phyloP scores from a whole-genome alignment of 2,113 vertebrate genomes.

The Myotis lucifugus region DNA sequence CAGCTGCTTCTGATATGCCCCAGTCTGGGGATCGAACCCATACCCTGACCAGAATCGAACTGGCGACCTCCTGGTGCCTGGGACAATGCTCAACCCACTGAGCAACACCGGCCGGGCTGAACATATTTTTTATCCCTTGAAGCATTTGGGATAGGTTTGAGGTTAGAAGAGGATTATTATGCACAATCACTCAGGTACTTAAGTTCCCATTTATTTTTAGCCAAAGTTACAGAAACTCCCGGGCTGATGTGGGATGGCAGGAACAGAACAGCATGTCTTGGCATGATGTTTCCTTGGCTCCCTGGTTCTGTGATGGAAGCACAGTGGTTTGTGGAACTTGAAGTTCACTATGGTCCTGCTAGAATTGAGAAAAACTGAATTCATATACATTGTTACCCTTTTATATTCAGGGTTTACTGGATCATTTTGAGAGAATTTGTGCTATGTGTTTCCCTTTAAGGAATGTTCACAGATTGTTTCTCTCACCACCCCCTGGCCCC shows the following conservation, averaged over 20 bases:
- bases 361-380: slow-evolving; percentile 13
- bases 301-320: background rate
- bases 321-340: background rate
- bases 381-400: background rate
- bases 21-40: too few species aligned
- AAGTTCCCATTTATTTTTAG: background rate
- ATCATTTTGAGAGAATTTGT: slow-evolving; percentile 1
- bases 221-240: background rate
- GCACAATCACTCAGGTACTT: background rate
- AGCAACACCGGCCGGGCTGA: background rate
- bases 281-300: background rate
- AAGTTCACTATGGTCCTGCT: background rate
- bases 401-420: background rate
- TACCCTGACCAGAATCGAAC: too few species aligned
- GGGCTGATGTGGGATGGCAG: background rate
- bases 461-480: background rate
- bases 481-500: too few species aligned
- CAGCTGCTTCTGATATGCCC: too few species aligned
- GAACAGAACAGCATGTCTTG: background rate
- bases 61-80: too few species aligned
- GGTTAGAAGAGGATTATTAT: slow-evolving; percentile 1
- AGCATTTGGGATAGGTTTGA: background rate
- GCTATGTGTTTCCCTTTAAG: background rate
- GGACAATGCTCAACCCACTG: too few species aligned
- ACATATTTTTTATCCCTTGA: background rate